Evolutionary conservation across 2,797 vertebrate genomes (phyloP), one percentile per base, ranked within the genome.

Genomic region (Varecia variegata): DNA sequence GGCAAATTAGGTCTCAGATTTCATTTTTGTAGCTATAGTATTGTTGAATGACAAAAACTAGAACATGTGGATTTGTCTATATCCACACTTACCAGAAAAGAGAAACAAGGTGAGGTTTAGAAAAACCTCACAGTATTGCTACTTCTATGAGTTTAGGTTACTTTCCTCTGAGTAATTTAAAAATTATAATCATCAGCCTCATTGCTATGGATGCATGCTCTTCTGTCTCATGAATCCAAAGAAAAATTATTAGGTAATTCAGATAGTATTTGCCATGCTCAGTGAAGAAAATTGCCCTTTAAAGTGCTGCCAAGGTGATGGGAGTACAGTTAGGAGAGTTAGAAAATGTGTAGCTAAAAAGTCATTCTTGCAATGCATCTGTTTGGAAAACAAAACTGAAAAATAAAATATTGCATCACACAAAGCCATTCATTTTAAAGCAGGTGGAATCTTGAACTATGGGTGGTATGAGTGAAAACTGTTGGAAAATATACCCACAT

Each of bases 1-100:
- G 77, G 92, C 70, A 97, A 85, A 92, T 92, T 88, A 96, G 50
- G 71, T 52, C 74, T 85, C 32, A 12, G 76, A 35, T 92, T 90
- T 94, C 73, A 74, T 90, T 97, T 97, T 85, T 87, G 74, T 94
- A 77, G 38, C 76, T 23, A 17, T 50, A 40, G 30, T 81, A 45
- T 80, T 6, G 17, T 83, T 50, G 84, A 88, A 40, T 86, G 62
- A 86, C 70, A 80, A 96, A 71, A 92, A 87, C 3, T 7, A 71
- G 35, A 86, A 60, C 40, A 45, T 76, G 88, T 93, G 86, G 85
- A 88, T 94, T 87, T 93, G 54, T 81, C 73, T 82, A 5, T 54
- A n/a, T 65, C 32, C 12, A 95, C 32, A 54, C 14, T n/a, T 38
- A 80, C 67, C 50, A 52, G 56, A 84, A 52, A 77, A 87, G 62